phyloP scores from a whole-genome alignment of 2,113 vertebrate species.

The Urocynchramus pylzowi region DNA sequence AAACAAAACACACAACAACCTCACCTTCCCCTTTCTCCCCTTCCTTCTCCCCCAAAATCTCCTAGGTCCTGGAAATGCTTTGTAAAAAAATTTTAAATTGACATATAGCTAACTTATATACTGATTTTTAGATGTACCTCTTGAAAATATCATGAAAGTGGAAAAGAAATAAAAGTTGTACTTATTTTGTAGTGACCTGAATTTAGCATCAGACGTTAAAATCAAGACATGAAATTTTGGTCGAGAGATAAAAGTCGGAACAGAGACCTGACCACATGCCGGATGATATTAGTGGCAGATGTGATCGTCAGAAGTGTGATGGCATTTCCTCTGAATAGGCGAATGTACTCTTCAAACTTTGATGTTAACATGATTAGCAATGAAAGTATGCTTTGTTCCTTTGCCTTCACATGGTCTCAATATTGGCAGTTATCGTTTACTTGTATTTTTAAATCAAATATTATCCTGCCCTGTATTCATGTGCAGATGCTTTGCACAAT shows the following conservation, averaged over 20 bases:
- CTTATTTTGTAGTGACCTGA: slow-evolving; percentile 65
- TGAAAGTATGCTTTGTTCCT: slow-evolving; percentile 88
- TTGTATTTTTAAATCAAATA: slow-evolving; percentile 71
- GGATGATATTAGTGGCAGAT: slow-evolving; percentile 88
- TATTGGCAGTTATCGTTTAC: slow-evolving; percentile 76
- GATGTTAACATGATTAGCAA: slow-evolving; percentile 84
- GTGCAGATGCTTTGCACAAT: slow-evolving; percentile 53
- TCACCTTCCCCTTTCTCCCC: neutral
- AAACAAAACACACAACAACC: neutral
- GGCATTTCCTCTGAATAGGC: slow-evolving; percentile 87
- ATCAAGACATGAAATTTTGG: slow-evolving; percentile 69
- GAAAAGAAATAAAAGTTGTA: slow-evolving; percentile 50
- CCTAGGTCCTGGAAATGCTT: neutral
- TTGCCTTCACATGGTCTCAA: slow-evolving; percentile 84
- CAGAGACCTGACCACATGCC: slow-evolving; percentile 83
- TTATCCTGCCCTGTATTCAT: slow-evolving; percentile 53
- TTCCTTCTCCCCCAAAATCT: rapidly evolving
- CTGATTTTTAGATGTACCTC: slow-evolving; percentile 3
- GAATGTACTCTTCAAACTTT: slow-evolving; percentile 81
- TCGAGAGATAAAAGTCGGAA: slow-evolving; percentile 72
- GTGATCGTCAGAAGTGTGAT: slow-evolving; percentile 81
- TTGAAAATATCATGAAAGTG: slow-evolving; percentile 34
- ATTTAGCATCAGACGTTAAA: slow-evolving; percentile 72
- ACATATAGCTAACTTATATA: neutral
- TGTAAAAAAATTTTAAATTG: neutral